Conservation (phyloP, 2,797 vertebrate species). For the Eremophila alpestris region DNA sequence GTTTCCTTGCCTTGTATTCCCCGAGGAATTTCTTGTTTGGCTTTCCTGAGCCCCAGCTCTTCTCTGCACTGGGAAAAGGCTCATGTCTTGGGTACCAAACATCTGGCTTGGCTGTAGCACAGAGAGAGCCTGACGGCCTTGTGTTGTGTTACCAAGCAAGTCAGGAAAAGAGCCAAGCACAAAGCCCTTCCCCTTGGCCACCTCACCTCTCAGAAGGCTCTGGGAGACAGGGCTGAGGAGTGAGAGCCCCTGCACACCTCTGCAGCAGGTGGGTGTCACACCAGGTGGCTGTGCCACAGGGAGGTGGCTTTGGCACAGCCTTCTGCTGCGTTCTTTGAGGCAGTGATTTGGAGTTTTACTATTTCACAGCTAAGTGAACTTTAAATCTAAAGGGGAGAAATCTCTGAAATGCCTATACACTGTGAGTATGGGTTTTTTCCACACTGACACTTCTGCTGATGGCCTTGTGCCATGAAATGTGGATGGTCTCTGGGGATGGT, state of each 20-base stretch:
- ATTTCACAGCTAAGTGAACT: background rate
- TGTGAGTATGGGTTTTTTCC: rapidly evolving
- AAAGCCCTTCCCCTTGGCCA: background rate
- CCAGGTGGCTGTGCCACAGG: rapidly evolving
- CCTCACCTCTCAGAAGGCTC: background rate
- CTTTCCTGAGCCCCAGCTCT: background rate
- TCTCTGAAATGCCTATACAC: background rate
- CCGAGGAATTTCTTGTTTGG: background rate
- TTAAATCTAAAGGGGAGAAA: background rate
- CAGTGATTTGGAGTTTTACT: background rate
- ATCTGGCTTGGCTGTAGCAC: background rate
- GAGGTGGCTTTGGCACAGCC: background rate
- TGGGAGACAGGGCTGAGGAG: background rate
- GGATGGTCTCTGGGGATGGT: background rate
- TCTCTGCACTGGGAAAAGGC: background rate
- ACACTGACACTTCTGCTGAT: background rate
- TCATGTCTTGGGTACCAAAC: background rate
- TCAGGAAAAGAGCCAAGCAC: background rate
- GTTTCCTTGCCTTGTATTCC: background rate
- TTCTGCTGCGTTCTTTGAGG: background rate
- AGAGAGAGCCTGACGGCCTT: background rate
- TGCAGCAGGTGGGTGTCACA: background rate
- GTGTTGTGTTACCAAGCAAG: background rate
- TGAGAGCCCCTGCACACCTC: rapidly evolving
- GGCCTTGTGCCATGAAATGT: background rate